These are phyloP conservation scores for Hanleya hanleyi DNA, from an alignment of 2,888 invertebrate species.

Conservation along the genomic window DNA sequence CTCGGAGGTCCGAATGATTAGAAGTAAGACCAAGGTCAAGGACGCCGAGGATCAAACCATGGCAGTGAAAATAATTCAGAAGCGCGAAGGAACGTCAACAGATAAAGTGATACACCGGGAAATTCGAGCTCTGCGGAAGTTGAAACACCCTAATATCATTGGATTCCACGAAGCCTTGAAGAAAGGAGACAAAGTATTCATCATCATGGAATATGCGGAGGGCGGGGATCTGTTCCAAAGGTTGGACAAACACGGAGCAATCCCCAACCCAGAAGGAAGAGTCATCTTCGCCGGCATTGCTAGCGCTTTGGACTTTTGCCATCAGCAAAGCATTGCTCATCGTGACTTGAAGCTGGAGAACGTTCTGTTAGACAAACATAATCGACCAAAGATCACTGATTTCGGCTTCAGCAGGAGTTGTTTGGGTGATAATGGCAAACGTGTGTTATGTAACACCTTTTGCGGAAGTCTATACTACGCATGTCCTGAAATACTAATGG, in stretches of 20 bases:
- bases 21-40: background rate
- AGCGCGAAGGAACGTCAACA: background rate
- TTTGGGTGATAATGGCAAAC: background rate
- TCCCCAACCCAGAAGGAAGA: background rate
- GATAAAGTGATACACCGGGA: background rate
- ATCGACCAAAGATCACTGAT: background rate
- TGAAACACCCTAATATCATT: constrained; percentile 1
- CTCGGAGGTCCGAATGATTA: background rate
- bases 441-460: background rate
- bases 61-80: background rate
- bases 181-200: background rate
- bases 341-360: constrained; percentile 1
- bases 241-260: constrained; percentile 3
- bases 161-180: background rate
- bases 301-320: background rate
- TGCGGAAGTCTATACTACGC: constrained; percentile 4
- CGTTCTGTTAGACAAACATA: background rate
- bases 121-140: background rate
- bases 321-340: background rate
- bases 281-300: background rate
- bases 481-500: background rate
- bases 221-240: background rate
- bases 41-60: background rate
- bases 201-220: background rate
- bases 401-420: constrained; percentile 1